phyloP scores from a whole-genome alignment of 2,888 invertebrate genomes.

The Julus scanicus region DNA sequence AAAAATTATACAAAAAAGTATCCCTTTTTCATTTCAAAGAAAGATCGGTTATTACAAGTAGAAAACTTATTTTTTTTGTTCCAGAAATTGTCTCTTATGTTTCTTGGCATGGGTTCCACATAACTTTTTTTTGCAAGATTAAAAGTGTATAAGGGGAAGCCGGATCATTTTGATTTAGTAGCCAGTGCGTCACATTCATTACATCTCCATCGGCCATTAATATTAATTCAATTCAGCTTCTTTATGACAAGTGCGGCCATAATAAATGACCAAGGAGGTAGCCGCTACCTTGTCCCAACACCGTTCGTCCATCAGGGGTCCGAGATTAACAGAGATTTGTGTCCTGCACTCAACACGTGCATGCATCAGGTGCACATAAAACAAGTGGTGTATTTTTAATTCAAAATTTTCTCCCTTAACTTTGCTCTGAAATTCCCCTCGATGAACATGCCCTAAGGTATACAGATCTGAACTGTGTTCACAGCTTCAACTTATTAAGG shows the following conservation, averaged over 20 bases:
- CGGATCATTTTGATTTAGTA: slow-evolving; percentile 46
- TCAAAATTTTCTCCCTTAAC: not conserved
- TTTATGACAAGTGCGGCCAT: slow-evolving; percentile 21
- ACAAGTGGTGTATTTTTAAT: not conserved
- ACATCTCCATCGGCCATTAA: slow-evolving; percentile 53
- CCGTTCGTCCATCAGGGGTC: slow-evolving; percentile 17
- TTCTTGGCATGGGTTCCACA: slow-evolving; percentile 23
- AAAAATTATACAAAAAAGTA: not conserved
- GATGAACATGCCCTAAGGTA: not conserved
- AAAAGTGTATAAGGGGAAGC: slow-evolving; percentile 4
- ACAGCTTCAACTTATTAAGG: not conserved
- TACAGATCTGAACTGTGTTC: not conserved
- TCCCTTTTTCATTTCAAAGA: not conserved
- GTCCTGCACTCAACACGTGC: slow-evolving; percentile 36
- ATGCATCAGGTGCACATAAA: not conserved
- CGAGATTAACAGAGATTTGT: slow-evolving; percentile 30
- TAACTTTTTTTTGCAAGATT: not conserved
- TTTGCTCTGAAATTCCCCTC: not conserved
- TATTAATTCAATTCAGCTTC: slow-evolving; percentile 51
- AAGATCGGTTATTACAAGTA: not conserved
- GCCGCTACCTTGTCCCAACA: slow-evolving; percentile 30
- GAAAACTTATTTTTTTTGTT: slow-evolving; percentile 7
- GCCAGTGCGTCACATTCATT: slow-evolving; percentile 48
- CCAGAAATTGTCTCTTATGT: not conserved
- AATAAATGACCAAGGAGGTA: not conserved